Evolutionary conservation across 2,888 invertebrate species (phyloP).

Genomic region (Colostygia pectinataria): DNA sequence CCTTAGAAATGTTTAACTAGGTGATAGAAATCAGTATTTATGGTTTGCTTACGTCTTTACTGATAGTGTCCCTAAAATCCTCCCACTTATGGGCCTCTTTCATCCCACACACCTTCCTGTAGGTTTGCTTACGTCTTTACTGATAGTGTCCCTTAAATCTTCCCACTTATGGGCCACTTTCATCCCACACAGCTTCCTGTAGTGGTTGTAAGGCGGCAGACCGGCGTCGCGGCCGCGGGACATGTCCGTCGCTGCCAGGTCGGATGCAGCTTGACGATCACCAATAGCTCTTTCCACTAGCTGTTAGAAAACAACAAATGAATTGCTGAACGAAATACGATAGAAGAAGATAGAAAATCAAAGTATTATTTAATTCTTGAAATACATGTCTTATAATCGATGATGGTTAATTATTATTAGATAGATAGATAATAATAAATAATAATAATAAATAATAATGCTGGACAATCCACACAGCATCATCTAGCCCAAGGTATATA

Average conservation of each 20-base stretch:
- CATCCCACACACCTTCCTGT: slow-evolving; percentile 89
- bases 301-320: background rate
- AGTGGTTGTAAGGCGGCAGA: slow-evolving; percentile 93
- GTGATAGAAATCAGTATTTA: no score
- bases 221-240: slow-evolving; percentile 88
- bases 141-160: slow-evolving; percentile 88
- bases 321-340: no score
- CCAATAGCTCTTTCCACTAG: slow-evolving; percentile 19
- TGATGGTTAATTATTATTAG: no score
- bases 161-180: slow-evolving; percentile 87
- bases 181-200: slow-evolving; percentile 90
- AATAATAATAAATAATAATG: no score
- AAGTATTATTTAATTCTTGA: no score
- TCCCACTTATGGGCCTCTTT: slow-evolving; percentile 84
- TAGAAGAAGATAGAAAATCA: no score
- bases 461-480: no score
- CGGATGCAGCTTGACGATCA: slow-evolving; percentile 33
- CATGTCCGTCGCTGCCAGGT: slow-evolving; percentile 49
- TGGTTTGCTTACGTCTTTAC: slow-evolving; percentile 41
- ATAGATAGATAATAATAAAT: no score
- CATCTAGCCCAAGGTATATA: no score
- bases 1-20: no score
- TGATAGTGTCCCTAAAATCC: slow-evolving; percentile 88
- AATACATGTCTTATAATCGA: no score
- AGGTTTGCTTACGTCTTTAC: slow-evolving; percentile 41